Evolutionary conservation across 1,140 invertebrate species (phyloP).

Genomic region (Ylistrum balloti): DNA sequence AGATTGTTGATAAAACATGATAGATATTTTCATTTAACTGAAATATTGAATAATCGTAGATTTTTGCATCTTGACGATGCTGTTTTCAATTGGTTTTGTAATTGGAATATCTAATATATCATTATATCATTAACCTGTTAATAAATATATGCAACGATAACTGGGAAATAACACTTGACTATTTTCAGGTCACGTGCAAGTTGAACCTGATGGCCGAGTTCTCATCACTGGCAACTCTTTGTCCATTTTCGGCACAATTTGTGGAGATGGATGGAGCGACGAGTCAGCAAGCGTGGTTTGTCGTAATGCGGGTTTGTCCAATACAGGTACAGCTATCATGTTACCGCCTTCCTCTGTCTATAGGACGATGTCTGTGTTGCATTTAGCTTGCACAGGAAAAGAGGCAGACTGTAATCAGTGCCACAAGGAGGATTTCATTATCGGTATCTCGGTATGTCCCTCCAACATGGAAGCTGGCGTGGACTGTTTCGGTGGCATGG

Average conservation of each 20-base stretch:
- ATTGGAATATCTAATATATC: too few species aligned
- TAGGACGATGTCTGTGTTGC: background rate
- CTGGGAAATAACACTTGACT: background rate
- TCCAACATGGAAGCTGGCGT: background rate
- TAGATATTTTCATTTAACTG: too few species aligned
- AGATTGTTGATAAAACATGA: too few species aligned
- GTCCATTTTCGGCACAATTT: background rate
- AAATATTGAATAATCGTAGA: too few species aligned
- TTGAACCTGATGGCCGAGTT: constrained; percentile 22
- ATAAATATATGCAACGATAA: too few species aligned
- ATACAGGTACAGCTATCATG: background rate
- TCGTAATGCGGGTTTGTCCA: background rate
- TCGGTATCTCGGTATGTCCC: background rate
- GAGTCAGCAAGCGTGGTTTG: background rate
- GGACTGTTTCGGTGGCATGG: background rate
- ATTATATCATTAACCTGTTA: too few species aligned
- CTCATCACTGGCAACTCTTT: background rate
- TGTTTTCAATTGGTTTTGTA: too few species aligned
- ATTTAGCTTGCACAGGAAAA: background rate
- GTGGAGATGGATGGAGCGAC: background rate
- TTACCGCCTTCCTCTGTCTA: background rate
- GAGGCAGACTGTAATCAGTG: background rate
- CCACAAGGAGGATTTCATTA: background rate
- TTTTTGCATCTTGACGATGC: too few species aligned
- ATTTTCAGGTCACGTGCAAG: background rate